Base-by-base conservation (phyloP, 2,797 vertebrate species). In the Eulemur rubriventer region DNA sequence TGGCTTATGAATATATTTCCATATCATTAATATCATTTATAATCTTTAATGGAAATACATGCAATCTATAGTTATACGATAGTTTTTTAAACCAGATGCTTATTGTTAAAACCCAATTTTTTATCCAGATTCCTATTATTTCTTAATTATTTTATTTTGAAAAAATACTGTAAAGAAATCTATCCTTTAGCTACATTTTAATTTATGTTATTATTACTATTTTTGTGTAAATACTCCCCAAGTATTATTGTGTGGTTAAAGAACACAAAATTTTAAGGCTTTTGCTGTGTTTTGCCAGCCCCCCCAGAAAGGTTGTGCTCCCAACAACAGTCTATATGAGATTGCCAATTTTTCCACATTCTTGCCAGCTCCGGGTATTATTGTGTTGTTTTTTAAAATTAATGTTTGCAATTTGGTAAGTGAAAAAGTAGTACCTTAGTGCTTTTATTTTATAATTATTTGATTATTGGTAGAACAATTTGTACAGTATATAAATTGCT, bases 131-230 rank as follows among this genome's bases (percentile, higher is more conserved):
- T 38, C 48, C 30, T 91, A 52, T 69, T 89, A 76, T 65, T 91
- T 97, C 57, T 80, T 87, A 84, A 35, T 76, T 91, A 94, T 93
- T 30, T 28, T 75, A 6, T 88, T 96, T 75, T 78, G 46, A 46
- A 82, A 70, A 85, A 80, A 38, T 80, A 16, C 28, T 91, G 14
- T 82, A 63, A 82, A 79, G 61, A 92, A 91, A 78, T 57, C 7
- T 18, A 55, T 73, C 48, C n/a, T 48, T 92, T 55, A 78, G 28
- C 26, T 82, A 35, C 20, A 79, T 79, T 93, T 94, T 89, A 94
- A n/a, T 93, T 89, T 57, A 41, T 88, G 35, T 59, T 76, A 10
- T 41, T 65, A 30, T 89, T 67, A 30, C 35, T 48, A 6, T 69
- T 75, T 91, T 72, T 82, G 26, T 91, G 17, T 89, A 63, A 94